Conservation (phyloP, 2,113 vertebrate species). For the Myotis yumanensis region DNA sequence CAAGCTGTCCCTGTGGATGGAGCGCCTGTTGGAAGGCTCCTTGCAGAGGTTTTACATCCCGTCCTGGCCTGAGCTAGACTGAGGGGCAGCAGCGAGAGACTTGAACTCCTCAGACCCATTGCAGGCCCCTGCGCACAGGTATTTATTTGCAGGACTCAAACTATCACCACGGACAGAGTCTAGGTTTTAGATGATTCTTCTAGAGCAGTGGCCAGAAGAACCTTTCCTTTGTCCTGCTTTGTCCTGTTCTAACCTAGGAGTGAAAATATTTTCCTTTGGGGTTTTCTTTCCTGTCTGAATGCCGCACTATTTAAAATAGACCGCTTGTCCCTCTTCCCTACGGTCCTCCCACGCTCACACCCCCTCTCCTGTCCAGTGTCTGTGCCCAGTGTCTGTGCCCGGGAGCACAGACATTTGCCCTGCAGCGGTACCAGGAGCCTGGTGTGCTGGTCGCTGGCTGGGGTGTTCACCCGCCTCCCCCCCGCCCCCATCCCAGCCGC, state of each 20-base stretch:
- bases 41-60: slow-evolving; percentile 95
- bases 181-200: slow-evolving; percentile 80
- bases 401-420: background rate
- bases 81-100: slow-evolving; percentile 69
- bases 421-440: rapidly evolving
- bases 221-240: background rate
- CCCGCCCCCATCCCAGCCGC: background rate
- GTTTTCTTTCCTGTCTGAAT: background rate
- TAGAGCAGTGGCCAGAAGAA: slow-evolving; percentile 56
- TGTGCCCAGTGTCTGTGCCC: background rate
- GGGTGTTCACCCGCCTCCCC: rapidly evolving
- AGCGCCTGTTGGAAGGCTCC: slow-evolving; percentile 95
- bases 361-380: background rate
- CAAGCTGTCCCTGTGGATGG: slow-evolving; percentile 97
- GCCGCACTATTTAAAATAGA: slow-evolving; percentile 43
- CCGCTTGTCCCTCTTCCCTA: background rate
- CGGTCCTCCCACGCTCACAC: background rate
- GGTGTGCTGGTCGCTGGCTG: rapidly evolving
- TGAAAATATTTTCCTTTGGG: slow-evolving; percentile 12
- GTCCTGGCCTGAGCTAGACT: slow-evolving; percentile 94
- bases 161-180: slow-evolving; percentile 49
- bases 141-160: slow-evolving; percentile 75
- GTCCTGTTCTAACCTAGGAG: slow-evolving; percentile 55
- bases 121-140: slow-evolving; percentile 67
- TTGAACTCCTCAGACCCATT: slow-evolving; percentile 72